Conservation (phyloP, 2,113 vertebrate genomes). For the Varanus komodoensis region DNA sequence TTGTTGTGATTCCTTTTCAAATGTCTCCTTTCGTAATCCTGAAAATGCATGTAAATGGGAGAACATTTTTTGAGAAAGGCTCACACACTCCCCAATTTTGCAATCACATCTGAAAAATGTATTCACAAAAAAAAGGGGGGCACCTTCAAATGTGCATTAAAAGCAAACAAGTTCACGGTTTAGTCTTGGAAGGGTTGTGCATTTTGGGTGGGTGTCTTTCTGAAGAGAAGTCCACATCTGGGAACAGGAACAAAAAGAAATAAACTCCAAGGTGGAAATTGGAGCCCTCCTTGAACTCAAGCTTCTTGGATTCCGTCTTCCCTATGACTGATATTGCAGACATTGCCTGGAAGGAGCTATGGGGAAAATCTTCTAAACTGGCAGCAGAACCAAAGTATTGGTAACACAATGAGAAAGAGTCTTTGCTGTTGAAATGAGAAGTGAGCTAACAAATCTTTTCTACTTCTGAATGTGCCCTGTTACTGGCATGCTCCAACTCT, state of each 20-base stretch:
- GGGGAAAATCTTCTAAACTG: not conserved
- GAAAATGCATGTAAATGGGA: too few relatives aligned
- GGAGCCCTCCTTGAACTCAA: too few relatives aligned
- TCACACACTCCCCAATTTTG: too few relatives aligned
- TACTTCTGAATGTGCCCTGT: conserved; percentile 50
- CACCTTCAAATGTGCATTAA: too few relatives aligned
- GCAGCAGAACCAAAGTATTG: not conserved
- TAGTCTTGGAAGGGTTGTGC: too few relatives aligned
- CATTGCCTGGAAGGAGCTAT: not conserved
- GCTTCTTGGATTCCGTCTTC: too few relatives aligned
- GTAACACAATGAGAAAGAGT: conserved; percentile 45
- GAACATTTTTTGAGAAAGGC: too few relatives aligned
- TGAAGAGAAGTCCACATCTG: too few relatives aligned
- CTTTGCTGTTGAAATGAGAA: conserved; percentile 50
- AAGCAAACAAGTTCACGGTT: too few relatives aligned
- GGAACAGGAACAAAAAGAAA: not conserved
- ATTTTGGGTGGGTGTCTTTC: too few relatives aligned
- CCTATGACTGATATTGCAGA: not conserved
- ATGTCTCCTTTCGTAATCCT: not conserved
- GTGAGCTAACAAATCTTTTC: conserved; percentile 47
- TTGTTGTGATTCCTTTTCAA: not conserved
- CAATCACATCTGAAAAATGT: too few relatives aligned
- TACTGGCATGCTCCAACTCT: conserved; percentile 45
- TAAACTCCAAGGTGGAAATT: not conserved
- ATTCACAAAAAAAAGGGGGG: too few relatives aligned